Base-by-base conservation (phyloP, 2,888 invertebrate species). In the Acanthoscelides obtectus region DNA sequence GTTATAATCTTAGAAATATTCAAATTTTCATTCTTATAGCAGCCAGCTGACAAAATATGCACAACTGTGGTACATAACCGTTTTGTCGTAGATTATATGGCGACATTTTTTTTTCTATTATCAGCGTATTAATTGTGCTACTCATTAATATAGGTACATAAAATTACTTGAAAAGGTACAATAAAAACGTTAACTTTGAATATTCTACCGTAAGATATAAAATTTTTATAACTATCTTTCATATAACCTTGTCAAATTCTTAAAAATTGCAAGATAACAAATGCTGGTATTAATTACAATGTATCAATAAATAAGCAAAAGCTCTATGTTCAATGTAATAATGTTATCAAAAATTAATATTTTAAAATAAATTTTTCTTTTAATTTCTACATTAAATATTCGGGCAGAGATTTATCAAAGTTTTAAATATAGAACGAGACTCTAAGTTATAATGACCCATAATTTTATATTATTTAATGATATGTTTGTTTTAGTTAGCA, bases 221-320 rank as follows among this genome's bases (percentile, higher is more conserved):
- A 77, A 75, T 79, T 78, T 77, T 75, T 76, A 78, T 81, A 77
- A 73, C 75, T 77, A 75, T 77, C 75, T 75, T 77, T 76, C 72
- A 74, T 77, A 76, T 77, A 79, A 80, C 77, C 79, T 80, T 79
- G 80, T 81, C 80, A 80, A 80, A 77, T 77, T 75, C 73, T 74
- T 80, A 45, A 79, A 81, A 78, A 76, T 83, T 83, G 83, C 84
- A 82, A 82, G 80, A 82, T 82, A 84, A 84, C 84, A 84, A 84
- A 83, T 84, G 84, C 83, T 79, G 78, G 74, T 77, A 64, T 75
- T 77, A 77, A 77, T 69, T 77, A 76, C 66, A 78, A 75, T 75
- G 75, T 76, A 76, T 77, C 78, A 79, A 78, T 76, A 75, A 78
- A 73, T 78, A 83, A 82, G 83, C 83, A 83, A 82, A 83, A 83